phyloP scores from a whole-genome alignment of 1,140 invertebrate species.

The Ladona fulva region DNA sequence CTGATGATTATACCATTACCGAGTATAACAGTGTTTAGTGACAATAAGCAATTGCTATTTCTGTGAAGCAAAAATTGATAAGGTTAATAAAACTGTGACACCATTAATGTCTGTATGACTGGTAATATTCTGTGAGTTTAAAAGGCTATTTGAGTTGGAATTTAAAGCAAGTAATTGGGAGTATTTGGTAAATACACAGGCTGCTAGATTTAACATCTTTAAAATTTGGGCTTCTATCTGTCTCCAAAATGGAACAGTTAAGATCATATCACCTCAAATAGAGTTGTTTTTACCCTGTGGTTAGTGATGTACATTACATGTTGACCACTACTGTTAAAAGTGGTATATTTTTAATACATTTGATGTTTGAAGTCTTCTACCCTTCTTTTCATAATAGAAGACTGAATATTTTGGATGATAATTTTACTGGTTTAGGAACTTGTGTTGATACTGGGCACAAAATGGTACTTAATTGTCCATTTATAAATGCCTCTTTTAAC shows the following conservation, averaged over 20 bases:
- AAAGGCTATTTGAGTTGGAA: too few species aligned
- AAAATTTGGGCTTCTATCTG: too few species aligned
- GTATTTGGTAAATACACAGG: not conserved
- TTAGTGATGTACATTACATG: not conserved
- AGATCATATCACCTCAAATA: not conserved
- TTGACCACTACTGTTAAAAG: not conserved
- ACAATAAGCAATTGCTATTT: too few species aligned
- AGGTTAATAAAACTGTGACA: too few species aligned
- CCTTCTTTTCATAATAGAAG: not conserved
- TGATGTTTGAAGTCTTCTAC: slow-evolving; percentile 9
- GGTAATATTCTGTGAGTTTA: too few species aligned
- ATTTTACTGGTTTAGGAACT: not conserved
- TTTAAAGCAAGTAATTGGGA: too few species aligned
- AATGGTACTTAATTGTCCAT: not conserved
- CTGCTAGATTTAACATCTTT: not conserved
- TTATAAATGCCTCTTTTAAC: not conserved
- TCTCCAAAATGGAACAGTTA: too few species aligned
- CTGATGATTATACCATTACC: too few species aligned
- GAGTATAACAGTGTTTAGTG: too few species aligned
- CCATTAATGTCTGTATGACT: too few species aligned
- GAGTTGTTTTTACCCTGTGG: not conserved
- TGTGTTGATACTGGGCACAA: not conserved
- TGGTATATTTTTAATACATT: slow-evolving; percentile 11
- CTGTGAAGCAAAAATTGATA: too few species aligned
- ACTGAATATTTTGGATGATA: slow-evolving; percentile 10